Conservation (phyloP, 2,113 vertebrate genomes). For the Prolemur simus region DNA sequence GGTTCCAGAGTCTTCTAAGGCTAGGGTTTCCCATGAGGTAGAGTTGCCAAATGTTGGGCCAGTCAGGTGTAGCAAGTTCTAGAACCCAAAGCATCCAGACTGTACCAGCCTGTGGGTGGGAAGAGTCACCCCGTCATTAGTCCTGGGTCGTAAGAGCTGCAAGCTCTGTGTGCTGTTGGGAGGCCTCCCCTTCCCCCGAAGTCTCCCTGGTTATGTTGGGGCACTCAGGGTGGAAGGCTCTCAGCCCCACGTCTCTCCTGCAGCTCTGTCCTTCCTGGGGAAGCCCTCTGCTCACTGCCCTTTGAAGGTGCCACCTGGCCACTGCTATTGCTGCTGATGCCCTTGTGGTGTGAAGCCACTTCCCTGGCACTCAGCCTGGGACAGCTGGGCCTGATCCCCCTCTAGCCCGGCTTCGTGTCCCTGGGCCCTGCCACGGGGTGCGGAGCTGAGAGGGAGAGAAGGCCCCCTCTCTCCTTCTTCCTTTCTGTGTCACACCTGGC, state of each 20-base stretch:
- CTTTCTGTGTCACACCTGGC: too few relatives aligned
- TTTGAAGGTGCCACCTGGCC: background rate
- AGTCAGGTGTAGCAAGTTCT: background rate
- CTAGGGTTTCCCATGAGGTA: background rate
- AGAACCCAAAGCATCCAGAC: background rate
- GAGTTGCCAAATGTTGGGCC: too few relatives aligned
- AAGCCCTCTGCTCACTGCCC: background rate
- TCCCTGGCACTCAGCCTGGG: background rate
- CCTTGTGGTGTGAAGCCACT: rapidly evolving
- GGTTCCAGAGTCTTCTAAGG: background rate
- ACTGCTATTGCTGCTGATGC: background rate
- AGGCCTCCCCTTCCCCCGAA: background rate
- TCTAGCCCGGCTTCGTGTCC: rapidly evolving
- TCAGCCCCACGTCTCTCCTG: background rate
- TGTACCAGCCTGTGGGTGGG: background rate
- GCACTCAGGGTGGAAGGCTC: background rate
- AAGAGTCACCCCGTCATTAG: background rate
- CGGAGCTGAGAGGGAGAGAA: background rate
- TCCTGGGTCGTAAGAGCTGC: background rate
- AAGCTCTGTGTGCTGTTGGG: background rate
- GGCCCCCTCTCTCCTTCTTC: background rate
- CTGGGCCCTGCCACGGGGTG: background rate
- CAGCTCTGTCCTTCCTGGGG: background rate
- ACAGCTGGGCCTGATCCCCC: background rate
- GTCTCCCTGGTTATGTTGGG: background rate